Evolutionary conservation across 2,797 vertebrate genomes (phyloP).

Genomic region (Phataginus tricuspis): DNA sequence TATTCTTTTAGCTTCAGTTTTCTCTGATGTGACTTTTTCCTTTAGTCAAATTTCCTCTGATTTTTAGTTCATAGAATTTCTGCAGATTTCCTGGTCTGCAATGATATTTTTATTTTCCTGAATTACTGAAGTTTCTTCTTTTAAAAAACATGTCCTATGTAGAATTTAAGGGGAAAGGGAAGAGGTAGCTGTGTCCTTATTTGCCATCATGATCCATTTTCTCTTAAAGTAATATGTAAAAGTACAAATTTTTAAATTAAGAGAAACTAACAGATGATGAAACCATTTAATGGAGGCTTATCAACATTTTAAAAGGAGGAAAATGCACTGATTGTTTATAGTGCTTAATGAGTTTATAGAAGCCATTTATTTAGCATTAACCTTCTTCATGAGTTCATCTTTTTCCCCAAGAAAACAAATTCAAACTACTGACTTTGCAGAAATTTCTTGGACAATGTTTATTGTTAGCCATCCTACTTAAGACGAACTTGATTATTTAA

Average conservation of each 20-base stretch:
- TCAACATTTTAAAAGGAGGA: constrained; percentile 29
- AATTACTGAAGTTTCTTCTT: not conserved
- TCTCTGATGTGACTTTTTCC: constrained; percentile 15
- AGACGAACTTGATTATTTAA: constrained; percentile 33
- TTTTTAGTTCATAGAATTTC: constrained; percentile 24
- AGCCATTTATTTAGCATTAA: constrained; percentile 45
- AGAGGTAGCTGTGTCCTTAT: constrained; percentile 7
- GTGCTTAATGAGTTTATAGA: constrained; percentile 53
- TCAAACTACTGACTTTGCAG: not conserved
- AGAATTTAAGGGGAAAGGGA: not conserved
- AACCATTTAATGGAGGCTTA: constrained; percentile 30
- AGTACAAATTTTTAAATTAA: constrained; percentile 47
- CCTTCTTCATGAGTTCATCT: constrained; percentile 28
- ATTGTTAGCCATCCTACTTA: constrained; percentile 60
- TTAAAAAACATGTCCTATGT: not conserved
- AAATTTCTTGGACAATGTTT: constrained; percentile 54
- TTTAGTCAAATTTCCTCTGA: constrained; percentile 10
- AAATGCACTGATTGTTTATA: constrained; percentile 33
- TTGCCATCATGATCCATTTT: not conserved
- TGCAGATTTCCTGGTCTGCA: not conserved
- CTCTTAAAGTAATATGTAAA: constrained; percentile 30
- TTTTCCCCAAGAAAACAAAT: not conserved
- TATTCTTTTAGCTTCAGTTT: not conserved
- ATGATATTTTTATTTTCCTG: constrained; percentile 3
- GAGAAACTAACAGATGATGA: constrained; percentile 21